Evolutionary conservation across 2,113 vertebrate genomes (phyloP).

Genomic region (Ornithorhynchus anatinus): DNA sequence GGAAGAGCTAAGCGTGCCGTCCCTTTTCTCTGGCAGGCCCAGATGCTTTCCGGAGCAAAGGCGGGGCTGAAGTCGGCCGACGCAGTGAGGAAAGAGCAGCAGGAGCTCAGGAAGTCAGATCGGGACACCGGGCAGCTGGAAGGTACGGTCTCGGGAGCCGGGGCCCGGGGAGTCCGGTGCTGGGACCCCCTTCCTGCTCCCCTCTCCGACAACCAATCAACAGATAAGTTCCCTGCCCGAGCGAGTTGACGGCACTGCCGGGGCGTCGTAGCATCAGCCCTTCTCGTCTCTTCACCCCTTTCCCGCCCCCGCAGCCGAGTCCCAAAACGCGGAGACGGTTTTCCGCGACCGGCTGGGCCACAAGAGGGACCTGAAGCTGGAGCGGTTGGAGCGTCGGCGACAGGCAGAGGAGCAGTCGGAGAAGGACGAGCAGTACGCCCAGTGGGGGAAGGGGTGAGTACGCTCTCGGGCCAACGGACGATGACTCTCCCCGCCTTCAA

Average conservation of each 20-base stretch:
- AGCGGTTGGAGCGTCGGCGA: constrained; percentile 80
- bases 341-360: constrained; percentile 91
- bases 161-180: no score
- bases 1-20: no score
- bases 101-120: constrained; percentile 78
- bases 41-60: constrained; percentile 82
- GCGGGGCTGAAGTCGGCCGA: constrained; percentile 86
- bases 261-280: no score
- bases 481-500: no score
- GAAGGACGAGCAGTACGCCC: constrained; percentile 87
- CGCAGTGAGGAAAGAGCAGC: constrained; percentile 80
- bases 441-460: constrained; percentile 93
- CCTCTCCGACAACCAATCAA: no score
- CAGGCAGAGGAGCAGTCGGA: constrained; percentile 79
- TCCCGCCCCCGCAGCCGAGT: constrained; percentile 73
- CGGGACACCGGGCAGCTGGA: constrained; percentile 76
- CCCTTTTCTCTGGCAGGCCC: constrained; percentile 56
- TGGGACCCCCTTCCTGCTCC: no score
- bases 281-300: neutral
- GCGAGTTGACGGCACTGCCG: no score
- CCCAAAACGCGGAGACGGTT: constrained; percentile 79
- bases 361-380: constrained; percentile 82
- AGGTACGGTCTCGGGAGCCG: constrained; percentile 68
- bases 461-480: no score
- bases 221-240: no score